A percentile compares a stretch with the other conserved stretches of the same genome.
Evolutionary conservation across 2,113 vertebrate genomes (phyloP).

Genomic region (Glareola pratincola): DNA sequence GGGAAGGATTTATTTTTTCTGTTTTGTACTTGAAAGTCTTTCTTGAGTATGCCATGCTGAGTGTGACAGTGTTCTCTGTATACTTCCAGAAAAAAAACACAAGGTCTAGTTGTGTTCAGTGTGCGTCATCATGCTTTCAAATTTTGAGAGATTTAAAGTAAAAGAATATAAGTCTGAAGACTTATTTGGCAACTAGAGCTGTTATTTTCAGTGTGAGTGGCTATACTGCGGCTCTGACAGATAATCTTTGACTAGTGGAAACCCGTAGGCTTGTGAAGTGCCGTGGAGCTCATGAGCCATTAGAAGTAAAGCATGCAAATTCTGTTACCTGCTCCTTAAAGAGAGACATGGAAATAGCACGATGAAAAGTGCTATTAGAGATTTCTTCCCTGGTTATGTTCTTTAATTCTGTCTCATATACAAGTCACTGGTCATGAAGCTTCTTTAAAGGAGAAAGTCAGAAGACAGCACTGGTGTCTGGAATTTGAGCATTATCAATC

Average conservation of each 20-base stretch:
- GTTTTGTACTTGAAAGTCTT: background rate
- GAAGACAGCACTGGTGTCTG: background rate
- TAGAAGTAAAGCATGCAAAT: background rate
- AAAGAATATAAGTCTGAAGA: background rate
- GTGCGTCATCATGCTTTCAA: background rate
- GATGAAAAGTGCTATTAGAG: background rate
- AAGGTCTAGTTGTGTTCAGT: background rate
- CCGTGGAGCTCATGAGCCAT: background rate
- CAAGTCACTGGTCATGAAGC: background rate
- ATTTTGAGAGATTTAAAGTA: background rate
- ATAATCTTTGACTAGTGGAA: background rate
- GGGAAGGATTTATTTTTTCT: background rate
- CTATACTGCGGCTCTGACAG: rapidly evolving
- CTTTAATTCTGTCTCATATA: background rate
- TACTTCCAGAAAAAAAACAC: background rate
- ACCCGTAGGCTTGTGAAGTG: background rate
- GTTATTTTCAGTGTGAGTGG: background rate
- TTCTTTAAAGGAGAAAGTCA: background rate
- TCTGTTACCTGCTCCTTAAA: background rate
- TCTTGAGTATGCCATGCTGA: background rate
- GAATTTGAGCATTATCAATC: background rate
- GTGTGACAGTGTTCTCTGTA: background rate
- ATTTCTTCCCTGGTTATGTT: background rate
- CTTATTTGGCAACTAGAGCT: background rate
- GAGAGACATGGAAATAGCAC: background rate